A percentile compares a stretch with the other conserved stretches of the same genome.
Conservation (phyloP, 2,113 vertebrate species). For the Sylvietta virens region DNA sequence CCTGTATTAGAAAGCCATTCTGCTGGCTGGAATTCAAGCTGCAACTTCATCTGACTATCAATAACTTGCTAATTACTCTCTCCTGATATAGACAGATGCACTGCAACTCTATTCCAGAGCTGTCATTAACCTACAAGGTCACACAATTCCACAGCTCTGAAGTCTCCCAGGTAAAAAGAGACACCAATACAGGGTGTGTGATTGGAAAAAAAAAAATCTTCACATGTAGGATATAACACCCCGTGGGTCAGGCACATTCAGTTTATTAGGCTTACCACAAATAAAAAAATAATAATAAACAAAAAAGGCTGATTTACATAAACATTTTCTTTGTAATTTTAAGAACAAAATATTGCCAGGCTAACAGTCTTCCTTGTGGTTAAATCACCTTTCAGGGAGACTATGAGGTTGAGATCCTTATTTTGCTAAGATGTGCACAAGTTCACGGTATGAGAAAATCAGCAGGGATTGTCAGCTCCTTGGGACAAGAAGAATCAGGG, state of each 20-base stretch:
- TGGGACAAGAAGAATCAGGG: not conserved
- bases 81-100: not conserved
- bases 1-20: not conserved
- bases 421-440: not conserved
- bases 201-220: not conserved
- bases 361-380: not conserved
- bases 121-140: constrained; percentile 33
- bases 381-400: not conserved
- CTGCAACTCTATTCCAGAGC: not conserved
- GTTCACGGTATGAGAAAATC: not conserved
- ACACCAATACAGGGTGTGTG: not conserved
- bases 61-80: constrained; percentile 22
- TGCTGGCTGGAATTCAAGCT: not conserved
- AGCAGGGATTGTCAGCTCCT: not conserved
- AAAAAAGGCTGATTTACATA: not conserved
- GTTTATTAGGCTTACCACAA: not conserved
- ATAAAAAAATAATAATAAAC: not conserved
- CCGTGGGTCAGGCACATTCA: not conserved
- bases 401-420: not conserved
- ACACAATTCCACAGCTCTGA: not conserved
- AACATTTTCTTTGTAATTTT: not conserved
- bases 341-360: not conserved
- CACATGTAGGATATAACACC: not conserved
- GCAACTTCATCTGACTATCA: constrained; percentile 18
- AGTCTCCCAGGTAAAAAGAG: not conserved